Evolutionary conservation across 2,113 vertebrate species (phyloP).

Genomic region (Galbula dea): DNA sequence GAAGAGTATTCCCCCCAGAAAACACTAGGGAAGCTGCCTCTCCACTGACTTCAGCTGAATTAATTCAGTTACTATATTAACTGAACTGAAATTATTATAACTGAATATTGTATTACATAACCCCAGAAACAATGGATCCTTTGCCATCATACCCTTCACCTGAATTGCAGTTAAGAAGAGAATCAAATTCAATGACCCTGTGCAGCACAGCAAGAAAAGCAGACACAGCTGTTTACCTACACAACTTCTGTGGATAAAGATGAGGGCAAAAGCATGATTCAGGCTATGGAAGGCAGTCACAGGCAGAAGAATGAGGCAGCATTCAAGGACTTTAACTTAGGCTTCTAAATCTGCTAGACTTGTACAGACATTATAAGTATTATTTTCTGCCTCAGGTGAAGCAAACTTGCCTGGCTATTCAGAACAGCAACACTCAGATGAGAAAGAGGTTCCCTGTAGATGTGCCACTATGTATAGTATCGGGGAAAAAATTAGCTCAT

Average conservation of each 20-base stretch:
- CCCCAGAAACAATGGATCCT: neutral
- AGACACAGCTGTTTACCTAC: neutral
- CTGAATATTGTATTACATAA: neutral
- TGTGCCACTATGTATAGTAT: accelerated
- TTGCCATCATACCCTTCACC: neutral
- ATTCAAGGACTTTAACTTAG: neutral
- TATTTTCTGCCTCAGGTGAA: neutral
- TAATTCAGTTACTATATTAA: neutral
- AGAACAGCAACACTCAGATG: neutral
- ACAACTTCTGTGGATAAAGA: neutral
- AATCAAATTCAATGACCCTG: neutral
- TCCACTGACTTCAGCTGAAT: neutral
- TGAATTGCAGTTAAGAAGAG: neutral
- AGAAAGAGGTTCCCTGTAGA: neutral
- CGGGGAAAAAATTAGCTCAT: neutral
- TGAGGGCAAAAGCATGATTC: neutral
- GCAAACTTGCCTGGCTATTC: neutral
- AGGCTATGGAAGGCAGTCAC: neutral
- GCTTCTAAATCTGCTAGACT: neutral
- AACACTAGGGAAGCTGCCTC: neutral
- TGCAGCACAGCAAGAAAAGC: neutral
- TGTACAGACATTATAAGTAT: neutral
- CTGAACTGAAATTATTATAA: neutral
- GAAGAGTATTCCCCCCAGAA: neutral
- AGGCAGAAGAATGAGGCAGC: neutral